Evolutionary conservation across 2,797 vertebrate species (phyloP), one percentile per base, ranked within the genome.

Genomic region (Diplodus puntazzo): DNA sequence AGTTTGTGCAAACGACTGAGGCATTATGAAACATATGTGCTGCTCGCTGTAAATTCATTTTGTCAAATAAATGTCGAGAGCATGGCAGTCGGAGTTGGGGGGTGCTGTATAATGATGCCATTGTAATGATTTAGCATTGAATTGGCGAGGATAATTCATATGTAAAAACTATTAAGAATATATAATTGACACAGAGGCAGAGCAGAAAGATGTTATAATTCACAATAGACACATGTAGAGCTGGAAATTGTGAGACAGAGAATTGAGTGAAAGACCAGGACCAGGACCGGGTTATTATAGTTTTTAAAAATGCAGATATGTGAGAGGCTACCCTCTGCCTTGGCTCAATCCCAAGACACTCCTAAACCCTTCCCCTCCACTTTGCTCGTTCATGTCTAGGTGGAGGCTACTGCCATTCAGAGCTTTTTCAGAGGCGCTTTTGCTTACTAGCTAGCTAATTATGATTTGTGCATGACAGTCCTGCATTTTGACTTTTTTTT

Each of bases 1-100:
- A 69, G 45, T 75, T 68, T 60, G 34, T 80, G 54, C 53, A 83
- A 76, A 74, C 14, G 30, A 25, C 39, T 62, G 48, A 76, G 70
- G 55, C 12, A 52, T 69, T 45, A 11, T 20, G 21, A 75, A 81
- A 39, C 63, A 50, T 48, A 49, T 42, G 49, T 46, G 34, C 18
- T 50, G 8, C 49, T n/a, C 21, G 20, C 17, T 67, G 5, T 39
- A 20, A 50, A 14, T 25, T 66, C 20, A 23, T 27, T 68, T 68
- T 70, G 42, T 34, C 17, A 21, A 43, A 66, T 57, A 50, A 61
- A 79, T 27, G 8, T 68, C 23, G 13, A 18, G 4, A 53, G 14
- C 14, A 75, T 57, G 30, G 17, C 6, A 21, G 54, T 46, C 23
- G 42, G 43, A 69, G 50, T 42, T 23, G 17, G 49, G 30, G 23